These are phyloP conservation scores for Sandelia bainsii DNA, from an alignment of 2,797 vertebrate species.

Conservation along the genomic window DNA sequence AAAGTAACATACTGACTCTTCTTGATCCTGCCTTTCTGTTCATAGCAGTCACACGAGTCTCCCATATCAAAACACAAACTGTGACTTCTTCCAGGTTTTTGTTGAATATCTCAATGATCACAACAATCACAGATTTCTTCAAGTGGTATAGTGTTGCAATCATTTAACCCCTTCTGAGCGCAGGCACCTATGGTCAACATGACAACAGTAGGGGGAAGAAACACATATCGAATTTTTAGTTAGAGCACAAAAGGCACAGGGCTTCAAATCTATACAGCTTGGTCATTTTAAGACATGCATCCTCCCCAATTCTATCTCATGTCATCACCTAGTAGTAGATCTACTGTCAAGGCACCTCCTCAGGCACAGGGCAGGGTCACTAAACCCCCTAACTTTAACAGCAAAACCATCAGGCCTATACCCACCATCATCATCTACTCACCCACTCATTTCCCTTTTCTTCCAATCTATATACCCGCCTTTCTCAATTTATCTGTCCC, in stretches of 20 bases:
- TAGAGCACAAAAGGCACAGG: not conserved
- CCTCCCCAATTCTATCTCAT: not conserved
- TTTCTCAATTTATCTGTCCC: conserved; percentile 35
- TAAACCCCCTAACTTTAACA: conserved; percentile 20
- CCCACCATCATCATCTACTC: conserved; percentile 26
- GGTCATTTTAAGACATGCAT: conserved; percentile 9
- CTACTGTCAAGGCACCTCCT: conserved; percentile 35
- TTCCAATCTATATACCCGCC: conserved; percentile 18
- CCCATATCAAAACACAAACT: not conserved
- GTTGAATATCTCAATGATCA: not conserved
- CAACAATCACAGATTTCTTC: not conserved
- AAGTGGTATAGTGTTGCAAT: not conserved
- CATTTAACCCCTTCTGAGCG: not conserved
- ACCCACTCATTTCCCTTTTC: conserved; percentile 18
- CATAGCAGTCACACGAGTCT: not conserved
- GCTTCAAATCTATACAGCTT: not conserved
- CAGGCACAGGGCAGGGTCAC: conserved; percentile 48
- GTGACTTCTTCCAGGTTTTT: not conserved
- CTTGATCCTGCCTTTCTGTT: not conserved
- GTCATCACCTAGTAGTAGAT: conserved; percentile 27
- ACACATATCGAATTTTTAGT: too few relatives aligned
- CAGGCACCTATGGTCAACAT: not conserved
- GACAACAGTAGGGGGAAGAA: not conserved
- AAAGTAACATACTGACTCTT: too few relatives aligned
- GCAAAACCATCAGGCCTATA: conserved; percentile 44